Base-by-base conservation (phyloP, 2,888 invertebrate genomes). In the Hydriomena furcata region DNA sequence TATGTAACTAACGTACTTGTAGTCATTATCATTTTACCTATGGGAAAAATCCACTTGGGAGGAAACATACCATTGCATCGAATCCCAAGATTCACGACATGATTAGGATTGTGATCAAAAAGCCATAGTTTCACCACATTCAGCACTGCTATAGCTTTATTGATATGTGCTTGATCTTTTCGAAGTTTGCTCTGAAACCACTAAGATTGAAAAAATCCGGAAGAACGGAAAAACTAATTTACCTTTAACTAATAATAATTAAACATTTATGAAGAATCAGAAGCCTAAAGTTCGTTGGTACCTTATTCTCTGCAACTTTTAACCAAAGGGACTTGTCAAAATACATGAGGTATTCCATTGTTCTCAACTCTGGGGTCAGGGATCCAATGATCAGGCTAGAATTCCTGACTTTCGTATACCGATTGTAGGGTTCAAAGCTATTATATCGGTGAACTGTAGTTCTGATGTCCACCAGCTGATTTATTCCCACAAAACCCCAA, bases 401-500 rank as follows among this genome's bases (percentile, higher is more conserved):
- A 53, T 85, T 84, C 43, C 65, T 82, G 2, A 91, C 88, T 70
- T 79, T 91, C 6, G 84, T 60, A 34, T 88, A 91, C 68, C 92
- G 84, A 42, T 71, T 71, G 60, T 90, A 91, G 0, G 93, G 92
- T 53, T 84, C 73, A 65, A 90, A 91, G 27, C 86, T 72, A 57
- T 91, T 79, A 51, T 90, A 91, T 65, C 83, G 88, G 61, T 92
- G 91, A 37, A 92, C 65, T n/a, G 91, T 91, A 30, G 88, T 91
- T 47, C 74, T 76, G 8, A 92, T 68, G 68, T 93, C 93, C 4
- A 93, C 84, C 45, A 91, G 83, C 24, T 91, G 86, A 63, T 91
- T 91, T 12, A 91, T 70, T 7, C 92, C 93, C 20, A 92, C 80
- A 59, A 91, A 93, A 5, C 93, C 93, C 93, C 93, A 93, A 3